Percentiles rank a stretch among this genome's conserved stretches.
Conservation (phyloP, 2,888 invertebrate genomes). For the Drosophila diplacantha region DNA sequence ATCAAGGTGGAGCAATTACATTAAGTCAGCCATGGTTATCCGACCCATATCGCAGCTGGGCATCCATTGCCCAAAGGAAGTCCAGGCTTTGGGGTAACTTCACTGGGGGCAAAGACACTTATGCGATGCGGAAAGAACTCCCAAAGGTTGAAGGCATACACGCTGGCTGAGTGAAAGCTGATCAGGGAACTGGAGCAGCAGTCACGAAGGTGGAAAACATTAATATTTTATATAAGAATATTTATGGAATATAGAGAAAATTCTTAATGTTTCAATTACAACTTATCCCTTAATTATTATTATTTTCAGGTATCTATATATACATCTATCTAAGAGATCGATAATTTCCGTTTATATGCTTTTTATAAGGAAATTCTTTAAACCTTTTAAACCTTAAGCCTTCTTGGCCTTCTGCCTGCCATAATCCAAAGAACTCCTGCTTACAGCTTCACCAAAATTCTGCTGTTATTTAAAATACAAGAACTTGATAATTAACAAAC, state of each 20-base stretch:
- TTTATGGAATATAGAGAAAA: too few relatives aligned
- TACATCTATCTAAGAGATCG: too few relatives aligned
- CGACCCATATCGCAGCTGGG: slow-evolving; percentile 21
- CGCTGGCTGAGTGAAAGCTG: slow-evolving; percentile 1
- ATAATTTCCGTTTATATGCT: too few relatives aligned
- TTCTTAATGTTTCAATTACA: background rate
- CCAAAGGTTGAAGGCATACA: slow-evolving; percentile 15
- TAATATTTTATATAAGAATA: slow-evolving; percentile 2
- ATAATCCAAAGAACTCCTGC: too few relatives aligned
- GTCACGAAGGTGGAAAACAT: background rate
- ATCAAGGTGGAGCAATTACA: slow-evolving; percentile 63
- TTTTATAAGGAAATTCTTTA: too few relatives aligned
- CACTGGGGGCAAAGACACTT: slow-evolving; percentile 3
- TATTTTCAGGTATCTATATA: too few relatives aligned
- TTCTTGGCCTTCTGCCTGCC: too few relatives aligned
- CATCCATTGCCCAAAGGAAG: slow-evolving; percentile 13
- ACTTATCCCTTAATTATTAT: background rate
- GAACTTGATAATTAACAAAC: background rate
- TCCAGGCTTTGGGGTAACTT: background rate
- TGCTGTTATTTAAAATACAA: background rate
- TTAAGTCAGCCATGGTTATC: slow-evolving; percentile 45
- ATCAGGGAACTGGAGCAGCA: slow-evolving; percentile 25
- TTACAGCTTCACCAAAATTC: background rate
- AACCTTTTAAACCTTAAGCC: too few relatives aligned
- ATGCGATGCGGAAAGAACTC: slow-evolving; percentile 12